Conservation (phyloP, 2,797 vertebrate genomes). For the Epinephelus malabaricus region DNA sequence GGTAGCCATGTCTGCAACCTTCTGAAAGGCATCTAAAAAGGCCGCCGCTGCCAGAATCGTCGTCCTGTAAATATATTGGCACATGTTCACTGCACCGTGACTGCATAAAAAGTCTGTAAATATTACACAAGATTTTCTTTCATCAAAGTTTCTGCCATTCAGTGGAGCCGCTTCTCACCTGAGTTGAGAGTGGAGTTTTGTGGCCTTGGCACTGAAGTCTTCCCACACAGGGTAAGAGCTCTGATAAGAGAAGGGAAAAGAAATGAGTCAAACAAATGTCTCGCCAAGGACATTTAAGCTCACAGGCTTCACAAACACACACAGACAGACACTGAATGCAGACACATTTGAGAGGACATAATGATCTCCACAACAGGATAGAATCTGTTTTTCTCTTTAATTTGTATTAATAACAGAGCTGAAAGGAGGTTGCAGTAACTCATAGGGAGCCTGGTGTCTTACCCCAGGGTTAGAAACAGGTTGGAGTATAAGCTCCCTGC, state of each 20-base stretch:
- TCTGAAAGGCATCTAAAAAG: conserved; percentile 99
- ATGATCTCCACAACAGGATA: conserved; percentile 9
- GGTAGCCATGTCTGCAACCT: conserved; percentile 98
- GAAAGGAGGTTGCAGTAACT: conserved; percentile 18
- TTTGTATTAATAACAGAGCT: neutral
- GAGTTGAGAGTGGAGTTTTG: conserved; percentile 97
- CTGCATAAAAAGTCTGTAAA: conserved; percentile 32
- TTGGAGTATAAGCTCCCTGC: neutral
- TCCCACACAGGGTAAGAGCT: conserved; percentile 89
- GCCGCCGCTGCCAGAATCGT: conserved; percentile 95
- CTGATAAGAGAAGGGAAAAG: conserved; percentile 63
- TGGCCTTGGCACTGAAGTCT: conserved; percentile 93
- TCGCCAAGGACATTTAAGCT: conserved; percentile 26
- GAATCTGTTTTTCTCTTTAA: neutral
- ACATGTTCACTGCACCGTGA: conserved; percentile 32
- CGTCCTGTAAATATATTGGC: conserved; percentile 86
- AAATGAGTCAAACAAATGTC: conserved; percentile 42
- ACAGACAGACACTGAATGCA: neutral
- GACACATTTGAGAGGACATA: conserved; percentile 18
- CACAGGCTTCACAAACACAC: conserved; percentile 19
- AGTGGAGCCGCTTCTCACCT: conserved; percentile 85
- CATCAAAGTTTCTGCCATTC: neutral
- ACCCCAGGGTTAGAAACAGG: conserved; percentile 20
- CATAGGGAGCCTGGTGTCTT: conserved; percentile 2
- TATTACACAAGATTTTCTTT: conserved; percentile 7